These are phyloP conservation scores for Macroteleia sp. DNA, from an alignment of 2,888 invertebrate genomes.

Conservation along the genomic window DNA sequence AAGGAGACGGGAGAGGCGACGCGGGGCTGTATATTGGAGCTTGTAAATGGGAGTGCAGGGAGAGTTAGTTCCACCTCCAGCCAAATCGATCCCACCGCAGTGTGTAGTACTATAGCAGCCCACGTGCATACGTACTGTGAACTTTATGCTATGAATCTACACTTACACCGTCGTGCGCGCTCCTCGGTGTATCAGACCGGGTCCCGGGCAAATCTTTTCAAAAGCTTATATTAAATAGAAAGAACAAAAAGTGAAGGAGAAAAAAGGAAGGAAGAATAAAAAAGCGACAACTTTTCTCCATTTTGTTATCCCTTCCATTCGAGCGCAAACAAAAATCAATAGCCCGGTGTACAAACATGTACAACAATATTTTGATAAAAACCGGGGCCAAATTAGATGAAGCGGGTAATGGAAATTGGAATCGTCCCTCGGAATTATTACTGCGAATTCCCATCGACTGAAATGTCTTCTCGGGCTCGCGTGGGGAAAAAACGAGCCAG, in stretches of 20 bases:
- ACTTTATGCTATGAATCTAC: conserved; percentile 63
- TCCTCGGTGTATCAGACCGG: conserved; percentile 46
- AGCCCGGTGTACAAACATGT: conserved; percentile 31
- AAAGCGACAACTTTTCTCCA: conserved; percentile 34
- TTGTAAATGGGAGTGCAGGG: conserved; percentile 63
- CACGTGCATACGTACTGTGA: conserved; percentile 78
- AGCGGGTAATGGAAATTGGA: conserved; percentile 3
- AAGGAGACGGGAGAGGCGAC: conserved; percentile 65
- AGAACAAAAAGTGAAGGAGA: conserved; percentile 38
- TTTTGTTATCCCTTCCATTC: conserved; percentile 20
- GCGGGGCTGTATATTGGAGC: conserved; percentile 59
- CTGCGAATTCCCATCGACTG: too few species aligned
- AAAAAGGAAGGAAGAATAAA: conserved; percentile 1
- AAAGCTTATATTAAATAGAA: conserved; percentile 62
- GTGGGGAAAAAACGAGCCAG: background rate
- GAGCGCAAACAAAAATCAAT: conserved; percentile 55
- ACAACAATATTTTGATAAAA: conserved; percentile 20
- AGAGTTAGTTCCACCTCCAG: conserved; percentile 76
- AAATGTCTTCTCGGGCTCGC: too few species aligned
- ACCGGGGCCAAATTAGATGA: conserved; percentile 5
- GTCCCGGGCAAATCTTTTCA: conserved; percentile 63
- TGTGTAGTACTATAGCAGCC: conserved; percentile 76
- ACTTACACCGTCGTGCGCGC: conserved; percentile 51
- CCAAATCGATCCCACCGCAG: conserved; percentile 82
- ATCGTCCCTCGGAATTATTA: background rate